Conservation (phyloP, 2,797 vertebrate species). For the Loriculus beryllinus region DNA sequence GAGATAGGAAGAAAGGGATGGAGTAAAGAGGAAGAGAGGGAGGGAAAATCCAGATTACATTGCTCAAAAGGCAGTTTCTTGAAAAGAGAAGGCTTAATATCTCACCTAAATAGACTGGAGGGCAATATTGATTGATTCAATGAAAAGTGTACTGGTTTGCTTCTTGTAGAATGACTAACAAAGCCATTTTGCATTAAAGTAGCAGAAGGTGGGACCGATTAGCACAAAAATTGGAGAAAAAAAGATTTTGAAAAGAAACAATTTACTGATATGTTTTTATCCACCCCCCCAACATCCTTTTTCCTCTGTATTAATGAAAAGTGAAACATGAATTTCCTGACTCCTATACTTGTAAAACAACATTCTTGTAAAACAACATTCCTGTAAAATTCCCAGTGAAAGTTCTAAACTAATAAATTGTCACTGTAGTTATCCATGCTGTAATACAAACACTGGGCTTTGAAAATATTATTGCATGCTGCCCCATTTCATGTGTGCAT, state of each 20-base stretch:
- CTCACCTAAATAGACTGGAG: not conserved
- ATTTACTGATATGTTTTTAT: not conserved
- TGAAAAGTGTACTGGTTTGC: not conserved
- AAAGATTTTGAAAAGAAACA: not conserved
- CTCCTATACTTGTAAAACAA: not conserved
- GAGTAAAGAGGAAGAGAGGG: not conserved
- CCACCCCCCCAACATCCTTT: fast-evolving
- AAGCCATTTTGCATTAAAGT: not conserved
- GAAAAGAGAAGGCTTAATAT: not conserved
- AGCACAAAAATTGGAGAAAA: not conserved
- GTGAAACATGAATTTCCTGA: not conserved
- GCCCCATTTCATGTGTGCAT: not conserved
- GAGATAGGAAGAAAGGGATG: not conserved
- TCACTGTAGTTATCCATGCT: not conserved
- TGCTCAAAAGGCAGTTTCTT: not conserved
- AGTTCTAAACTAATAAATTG: not conserved
- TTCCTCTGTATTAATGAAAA: not conserved
- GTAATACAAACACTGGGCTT: not conserved
- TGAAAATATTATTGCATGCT: not conserved
- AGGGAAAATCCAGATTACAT: not conserved
- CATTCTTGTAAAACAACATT: not conserved
- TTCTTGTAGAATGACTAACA: not conserved
- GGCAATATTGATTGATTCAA: not conserved
- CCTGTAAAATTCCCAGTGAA: not conserved
- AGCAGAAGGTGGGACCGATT: not conserved